Percentiles rank a stretch among this genome's conserved stretches.
These are phyloP conservation scores for Acanthopleura granulata DNA, from an alignment of 2,888 invertebrate species.

Conservation along the genomic window DNA sequence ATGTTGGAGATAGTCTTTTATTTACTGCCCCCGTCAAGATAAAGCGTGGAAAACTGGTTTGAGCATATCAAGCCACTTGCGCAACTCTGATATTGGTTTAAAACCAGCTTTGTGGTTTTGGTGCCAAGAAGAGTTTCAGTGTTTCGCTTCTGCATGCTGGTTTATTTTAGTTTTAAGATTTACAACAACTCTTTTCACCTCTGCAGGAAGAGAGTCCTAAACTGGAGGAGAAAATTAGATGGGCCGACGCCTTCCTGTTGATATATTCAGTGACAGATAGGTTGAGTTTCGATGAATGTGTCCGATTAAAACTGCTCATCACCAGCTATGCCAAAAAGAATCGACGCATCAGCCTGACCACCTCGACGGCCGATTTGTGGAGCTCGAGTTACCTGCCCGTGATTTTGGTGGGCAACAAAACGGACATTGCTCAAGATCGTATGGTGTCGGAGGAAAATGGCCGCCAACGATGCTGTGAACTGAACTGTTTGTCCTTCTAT, in stretches of 20 bases:
- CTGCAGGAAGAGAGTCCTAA: conserved; percentile 54
- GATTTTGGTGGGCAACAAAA: conserved; percentile 86
- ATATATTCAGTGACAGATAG: conserved; percentile 91
- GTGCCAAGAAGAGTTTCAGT: too few species aligned
- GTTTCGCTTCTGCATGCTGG: not conserved
- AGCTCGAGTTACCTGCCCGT: conserved; percentile 75
- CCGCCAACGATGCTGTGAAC: conserved; percentile 36
- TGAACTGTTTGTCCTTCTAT: conserved; percentile 76
- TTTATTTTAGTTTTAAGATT: not conserved
- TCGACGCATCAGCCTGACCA: conserved; percentile 27
- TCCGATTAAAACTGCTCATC: conserved; percentile 57
- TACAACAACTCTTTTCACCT: conserved; percentile 13
- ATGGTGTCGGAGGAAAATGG: conserved; percentile 74
- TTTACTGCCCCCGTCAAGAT: too few species aligned
- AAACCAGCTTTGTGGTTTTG: too few species aligned
- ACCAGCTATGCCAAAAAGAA: conserved; percentile 55
- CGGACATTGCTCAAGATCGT: conserved; percentile 82
- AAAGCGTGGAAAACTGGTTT: too few species aligned
- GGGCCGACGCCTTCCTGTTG: conserved; percentile 89
- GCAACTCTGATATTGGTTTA: too few species aligned
- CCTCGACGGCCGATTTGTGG: not conserved
- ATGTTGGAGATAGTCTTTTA: too few species aligned
- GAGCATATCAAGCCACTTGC: too few species aligned
- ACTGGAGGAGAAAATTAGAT: conserved; percentile 84
- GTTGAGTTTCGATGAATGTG: conserved; percentile 78